These are phyloP conservation scores for Pseudorasbora parva DNA, from an alignment of 2,113 vertebrate species.

Conservation along the genomic window DNA sequence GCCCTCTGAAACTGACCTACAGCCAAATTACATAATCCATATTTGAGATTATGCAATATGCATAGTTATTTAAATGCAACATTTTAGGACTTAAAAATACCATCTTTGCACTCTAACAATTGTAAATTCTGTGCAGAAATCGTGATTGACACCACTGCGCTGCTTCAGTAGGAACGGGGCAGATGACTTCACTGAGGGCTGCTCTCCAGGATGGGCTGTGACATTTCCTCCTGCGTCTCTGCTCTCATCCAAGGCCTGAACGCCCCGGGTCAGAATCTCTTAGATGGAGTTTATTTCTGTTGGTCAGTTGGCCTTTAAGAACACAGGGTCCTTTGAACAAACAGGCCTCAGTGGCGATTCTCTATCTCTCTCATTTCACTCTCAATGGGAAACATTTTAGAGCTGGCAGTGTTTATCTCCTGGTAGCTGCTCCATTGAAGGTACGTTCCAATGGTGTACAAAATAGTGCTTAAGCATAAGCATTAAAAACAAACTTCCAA, in stretches of 20 bases:
- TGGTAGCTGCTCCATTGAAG: not conserved
- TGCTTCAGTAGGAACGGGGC: slow-evolving; percentile 27
- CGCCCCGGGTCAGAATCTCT: slow-evolving; percentile 66
- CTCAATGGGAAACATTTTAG: slow-evolving; percentile 11
- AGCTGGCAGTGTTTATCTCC: slow-evolving; percentile 23
- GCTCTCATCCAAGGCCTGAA: slow-evolving; percentile 62
- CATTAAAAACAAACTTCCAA: not conserved
- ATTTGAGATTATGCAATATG: slow-evolving; percentile 18
- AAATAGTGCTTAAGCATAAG: not conserved
- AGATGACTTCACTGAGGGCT: slow-evolving; percentile 49
- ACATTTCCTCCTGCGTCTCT: slow-evolving; percentile 68
- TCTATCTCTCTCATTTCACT: not conserved
- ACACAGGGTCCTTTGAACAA: slow-evolving; percentile 42
- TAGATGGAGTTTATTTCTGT: slow-evolving; percentile 64
- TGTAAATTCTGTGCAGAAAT: slow-evolving; percentile 37
- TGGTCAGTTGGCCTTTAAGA: slow-evolving; percentile 60
- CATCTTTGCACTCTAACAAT: slow-evolving; percentile 23
- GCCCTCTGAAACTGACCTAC: not conserved
- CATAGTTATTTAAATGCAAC: slow-evolving; percentile 36
- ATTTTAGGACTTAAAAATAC: not conserved
- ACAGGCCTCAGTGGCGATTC: slow-evolving; percentile 17
- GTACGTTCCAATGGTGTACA: not conserved
- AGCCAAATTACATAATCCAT: slow-evolving; percentile 14
- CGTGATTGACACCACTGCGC: slow-evolving; percentile 13
- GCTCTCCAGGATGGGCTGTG: slow-evolving; percentile 64